Conservation (phyloP, 2,797 vertebrate genomes). For the Sternarchorhynchus goeldii region DNA sequence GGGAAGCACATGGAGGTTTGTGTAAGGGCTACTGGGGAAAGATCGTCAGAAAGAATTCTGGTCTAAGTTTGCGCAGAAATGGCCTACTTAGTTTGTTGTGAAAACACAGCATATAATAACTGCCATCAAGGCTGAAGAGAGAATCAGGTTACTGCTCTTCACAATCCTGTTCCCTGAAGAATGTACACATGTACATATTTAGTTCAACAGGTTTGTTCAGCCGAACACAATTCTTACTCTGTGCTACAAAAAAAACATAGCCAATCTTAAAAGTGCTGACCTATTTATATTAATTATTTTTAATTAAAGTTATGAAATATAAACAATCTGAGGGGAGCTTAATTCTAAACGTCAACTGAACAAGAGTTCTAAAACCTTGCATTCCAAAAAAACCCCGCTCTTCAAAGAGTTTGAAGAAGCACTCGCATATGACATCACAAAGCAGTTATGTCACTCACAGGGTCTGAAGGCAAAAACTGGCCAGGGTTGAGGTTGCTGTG, state of each 20-base stretch:
- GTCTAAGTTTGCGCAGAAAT: background rate
- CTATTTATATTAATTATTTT: too few relatives aligned
- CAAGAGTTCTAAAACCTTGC: background rate
- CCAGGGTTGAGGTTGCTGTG: slow-evolving; percentile 75
- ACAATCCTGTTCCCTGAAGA: background rate
- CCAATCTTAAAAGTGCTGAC: too few relatives aligned
- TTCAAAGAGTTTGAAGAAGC: too few relatives aligned
- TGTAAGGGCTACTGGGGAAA: too few relatives aligned
- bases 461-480: slow-evolving; percentile 68
- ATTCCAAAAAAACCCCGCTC: background rate
- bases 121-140: background rate
- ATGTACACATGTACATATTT: too few relatives aligned
- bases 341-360: too few relatives aligned
- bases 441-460: slow-evolving; percentile 69
- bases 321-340: background rate
- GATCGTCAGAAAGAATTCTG: too few relatives aligned
- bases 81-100: background rate
- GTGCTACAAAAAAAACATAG: too few relatives aligned
- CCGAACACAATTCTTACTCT: too few relatives aligned
- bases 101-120: background rate
- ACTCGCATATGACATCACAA: background rate
- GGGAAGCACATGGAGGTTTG: too few relatives aligned
- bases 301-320: background rate
- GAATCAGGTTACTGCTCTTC: background rate
- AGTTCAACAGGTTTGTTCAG: too few relatives aligned